phyloP scores from a whole-genome alignment of 2,888 invertebrate genomes.

The Mellilla xanthometata region DNA sequence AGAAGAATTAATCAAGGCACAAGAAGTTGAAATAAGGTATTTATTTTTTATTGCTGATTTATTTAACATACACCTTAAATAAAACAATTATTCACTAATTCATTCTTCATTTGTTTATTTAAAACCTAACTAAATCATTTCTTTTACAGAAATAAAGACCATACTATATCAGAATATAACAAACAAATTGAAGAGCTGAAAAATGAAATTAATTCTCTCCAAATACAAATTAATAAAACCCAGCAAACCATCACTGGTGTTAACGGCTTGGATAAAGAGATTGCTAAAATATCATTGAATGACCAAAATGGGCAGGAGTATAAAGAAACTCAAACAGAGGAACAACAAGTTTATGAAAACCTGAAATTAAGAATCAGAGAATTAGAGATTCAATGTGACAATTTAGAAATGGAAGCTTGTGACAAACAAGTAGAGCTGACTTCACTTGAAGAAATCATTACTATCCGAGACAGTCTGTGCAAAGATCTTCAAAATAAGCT shows the following conservation, averaged over 20 bases:
- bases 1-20: conserved; percentile 64
- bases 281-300: conserved; percentile 27
- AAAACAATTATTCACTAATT: background rate
- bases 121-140: conserved; percentile 10
- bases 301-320: conserved; percentile 15
- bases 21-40: conserved; percentile 75
- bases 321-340: conserved; percentile 2
- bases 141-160: conserved; percentile 67
- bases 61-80: too few relatives aligned
- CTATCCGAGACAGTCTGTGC: conserved; percentile 69
- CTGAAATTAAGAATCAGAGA: conserved; percentile 51
- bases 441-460: conserved; percentile 69
- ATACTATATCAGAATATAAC: conserved; percentile 66
- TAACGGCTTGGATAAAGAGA: conserved; percentile 38
- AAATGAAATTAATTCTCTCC: conserved; percentile 55
- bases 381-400: conserved; percentile 61
- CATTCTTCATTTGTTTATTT: conserved; percentile 1
- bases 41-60: background rate
- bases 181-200: conserved; percentile 73
- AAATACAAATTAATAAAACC: conserved; percentile 43
- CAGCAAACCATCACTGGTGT: conserved; percentile 26
- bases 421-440: conserved; percentile 67
- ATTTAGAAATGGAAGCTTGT: conserved; percentile 64
- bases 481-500: conserved; percentile 72
- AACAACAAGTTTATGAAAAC: conserved; percentile 25